Evolutionary conservation across 2,888 invertebrate species (phyloP), one percentile per base, ranked within the genome.

Genomic region (Leptinotarsa rubiginosa): DNA sequence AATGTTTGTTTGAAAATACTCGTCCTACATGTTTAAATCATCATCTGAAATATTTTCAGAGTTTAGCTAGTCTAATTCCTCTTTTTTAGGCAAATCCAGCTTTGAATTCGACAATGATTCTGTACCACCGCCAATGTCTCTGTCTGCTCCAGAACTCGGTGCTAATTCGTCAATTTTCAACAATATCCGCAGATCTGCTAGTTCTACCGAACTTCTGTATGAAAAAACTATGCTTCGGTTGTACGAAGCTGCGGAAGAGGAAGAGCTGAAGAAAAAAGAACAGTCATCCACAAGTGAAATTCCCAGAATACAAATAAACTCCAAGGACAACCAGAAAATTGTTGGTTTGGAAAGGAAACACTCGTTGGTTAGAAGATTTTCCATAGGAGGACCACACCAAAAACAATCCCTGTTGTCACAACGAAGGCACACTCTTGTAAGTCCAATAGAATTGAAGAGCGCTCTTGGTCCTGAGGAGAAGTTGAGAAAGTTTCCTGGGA

Each of bases 201-300:
- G 96, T 84, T 95, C 95, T 3, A 93, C 95, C 0, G 96, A 96
- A 85, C 89, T 96, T 5, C 89, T 96, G 0, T 95, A 95, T 85
- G 95, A 95, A 85, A 91, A 92, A 64, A 94, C 95, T 15, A 94
- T 96, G 93, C 93, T 93, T 12, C 90, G 95, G 54, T 93, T 96
- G 85, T 94, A 95, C 85, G 92, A 93, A 86, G 95, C 94, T 13
- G 92, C 93, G 3, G 93, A 92, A 72, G 90, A 93, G 80, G 93
- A 95, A 85, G 93, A 95, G 86, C 18, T 87, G 79, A 76, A 82
- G 75, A 79, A 74, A 81, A 59, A 84, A 79, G 76, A 84, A 80
- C 74, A 65, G 25, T 73, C 78, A 65, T 76, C 75, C 72, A 25
- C 73, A 22, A 78, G 75, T 65, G 82, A 85, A 69, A 86, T 86